phyloP scores from a whole-genome alignment of 2,113 vertebrate genomes.

The Rhynchomys soricoides region DNA sequence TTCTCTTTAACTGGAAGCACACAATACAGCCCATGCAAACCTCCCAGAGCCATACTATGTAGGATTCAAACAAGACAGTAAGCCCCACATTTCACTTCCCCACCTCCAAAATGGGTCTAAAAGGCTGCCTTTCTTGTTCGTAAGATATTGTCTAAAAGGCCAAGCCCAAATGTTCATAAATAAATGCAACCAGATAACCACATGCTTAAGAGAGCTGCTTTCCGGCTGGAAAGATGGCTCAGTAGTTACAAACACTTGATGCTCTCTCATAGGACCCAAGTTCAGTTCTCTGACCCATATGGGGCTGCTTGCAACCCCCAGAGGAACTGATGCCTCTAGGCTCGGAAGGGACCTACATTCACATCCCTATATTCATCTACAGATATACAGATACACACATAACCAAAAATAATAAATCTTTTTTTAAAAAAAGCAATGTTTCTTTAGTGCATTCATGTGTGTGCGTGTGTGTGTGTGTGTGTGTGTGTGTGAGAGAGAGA shows the following conservation, averaged over 20 bases:
- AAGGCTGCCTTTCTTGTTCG: neutral
- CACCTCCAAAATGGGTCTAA: neutral
- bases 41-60: neutral
- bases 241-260: neutral
- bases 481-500: neutral
- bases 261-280: neutral
- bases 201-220: conserved; percentile 2
- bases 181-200: neutral
- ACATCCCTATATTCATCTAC: neutral
- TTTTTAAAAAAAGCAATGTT: neutral
- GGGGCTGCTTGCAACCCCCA: neutral
- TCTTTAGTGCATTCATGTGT: neutral
- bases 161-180: neutral
- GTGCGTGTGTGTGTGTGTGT: neutral
- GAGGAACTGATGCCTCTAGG: neutral
- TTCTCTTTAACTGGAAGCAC: neutral
- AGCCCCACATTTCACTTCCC: neutral
- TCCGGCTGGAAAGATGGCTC: neutral
- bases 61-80: neutral
- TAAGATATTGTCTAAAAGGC: neutral
- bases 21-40: neutral
- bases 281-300: neutral
- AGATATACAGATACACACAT: neutral
- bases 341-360: neutral
- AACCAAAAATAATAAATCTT: neutral